Base-by-base conservation (phyloP, 1,140 invertebrate genomes). In the Bathynomus jamesi region DNA sequence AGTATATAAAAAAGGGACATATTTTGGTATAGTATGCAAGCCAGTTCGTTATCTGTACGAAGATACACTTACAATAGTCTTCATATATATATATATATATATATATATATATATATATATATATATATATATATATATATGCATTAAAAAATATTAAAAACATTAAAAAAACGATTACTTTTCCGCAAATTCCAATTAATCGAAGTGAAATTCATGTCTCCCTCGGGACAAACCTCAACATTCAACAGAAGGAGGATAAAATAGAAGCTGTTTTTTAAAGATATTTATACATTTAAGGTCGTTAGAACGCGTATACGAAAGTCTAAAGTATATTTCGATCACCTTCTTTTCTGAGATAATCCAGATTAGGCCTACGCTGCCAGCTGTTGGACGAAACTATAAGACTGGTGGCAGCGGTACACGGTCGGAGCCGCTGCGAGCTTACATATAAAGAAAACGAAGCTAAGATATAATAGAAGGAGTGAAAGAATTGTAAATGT, bases 81-180 rank as follows among this genome's bases (percentile, higher is more conserved):
- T 40, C 17, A 8, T 40, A 40, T 40, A 40, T 40, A 53, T 53
- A 53, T 53, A 53, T 53, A 53, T 53, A 53, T 53, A 53, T 53
- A 53, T 53, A 53, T 53, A 53, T 53, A 53, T 53, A 53, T 53
- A 53, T 53, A 53, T 53, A 53, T 53, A 40, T 53, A 53, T 53
- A 53, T 53, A 53, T 53, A 53, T 53, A 53, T 53, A 53, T 53
- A 53, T 53, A 53, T 53, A 53, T 53, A 53, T 53, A 40, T 40
- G 17, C 17, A 40, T 40, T 8, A 8, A 40, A 8, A 40, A 8
- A 40, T 40, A 40, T 40, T 40, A 40, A n/a, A n/a, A n/a, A n/a
- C n/a, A n/a, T n/a, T n/a, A n/a, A n/a, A n/a, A n/a, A n/a, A n/a
- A n/a, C n/a, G n/a, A n/a, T n/a, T n/a, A n/a, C n/a, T n/a, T n/a